A percentile compares a stretch with the other conserved stretches of the same genome.
Conservation (phyloP, 2,888 invertebrate species). For the Tanytarsus gracilentus region DNA sequence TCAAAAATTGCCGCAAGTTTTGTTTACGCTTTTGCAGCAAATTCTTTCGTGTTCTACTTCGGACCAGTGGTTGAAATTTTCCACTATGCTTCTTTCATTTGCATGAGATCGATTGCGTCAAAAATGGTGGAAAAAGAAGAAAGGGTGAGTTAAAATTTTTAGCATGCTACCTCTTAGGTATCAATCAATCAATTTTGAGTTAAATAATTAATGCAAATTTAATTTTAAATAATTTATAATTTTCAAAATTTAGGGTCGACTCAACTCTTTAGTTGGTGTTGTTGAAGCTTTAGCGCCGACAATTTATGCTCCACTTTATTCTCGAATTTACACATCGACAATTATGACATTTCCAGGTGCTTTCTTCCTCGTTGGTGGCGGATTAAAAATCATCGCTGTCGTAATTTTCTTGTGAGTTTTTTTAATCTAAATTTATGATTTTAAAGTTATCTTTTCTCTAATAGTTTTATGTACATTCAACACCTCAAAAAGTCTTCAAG, state of each 20-base stretch:
- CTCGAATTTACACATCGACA: constrained; percentile 58
- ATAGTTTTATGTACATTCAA: too few relatives aligned
- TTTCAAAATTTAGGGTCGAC: constrained; percentile 49
- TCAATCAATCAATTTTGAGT: constrained; percentile 48
- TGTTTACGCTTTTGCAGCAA: constrained; percentile 47
- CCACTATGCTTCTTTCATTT: constrained; percentile 67
- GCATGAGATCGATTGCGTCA: constrained; percentile 66
- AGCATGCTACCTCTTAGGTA: too few relatives aligned
- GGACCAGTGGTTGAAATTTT: constrained; percentile 63
- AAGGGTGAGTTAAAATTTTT: constrained; percentile 42
- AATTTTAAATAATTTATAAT: not conserved
- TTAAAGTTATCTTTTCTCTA: too few relatives aligned
- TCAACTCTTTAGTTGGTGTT: constrained; percentile 62
- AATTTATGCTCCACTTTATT: constrained; percentile 64
- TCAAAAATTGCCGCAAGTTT: constrained; percentile 49
- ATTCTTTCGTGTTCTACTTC: constrained; percentile 45
- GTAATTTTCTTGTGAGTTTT: constrained; percentile 53
- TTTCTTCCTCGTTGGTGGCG: constrained; percentile 59
- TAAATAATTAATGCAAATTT: constrained; percentile 14
- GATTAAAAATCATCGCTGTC: constrained; percentile 58
- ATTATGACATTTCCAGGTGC: constrained; percentile 59
- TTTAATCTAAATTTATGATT: constrained; percentile 5
- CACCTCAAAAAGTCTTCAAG: too few relatives aligned
- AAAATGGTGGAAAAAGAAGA: constrained; percentile 64
- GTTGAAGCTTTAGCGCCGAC: constrained; percentile 66